A percentile compares a stretch with the other conserved stretches of the same genome.
These are phyloP conservation scores for Leptopilina syphax DNA, from an alignment of 2,888 invertebrate genomes.

Conservation along the genomic window DNA sequence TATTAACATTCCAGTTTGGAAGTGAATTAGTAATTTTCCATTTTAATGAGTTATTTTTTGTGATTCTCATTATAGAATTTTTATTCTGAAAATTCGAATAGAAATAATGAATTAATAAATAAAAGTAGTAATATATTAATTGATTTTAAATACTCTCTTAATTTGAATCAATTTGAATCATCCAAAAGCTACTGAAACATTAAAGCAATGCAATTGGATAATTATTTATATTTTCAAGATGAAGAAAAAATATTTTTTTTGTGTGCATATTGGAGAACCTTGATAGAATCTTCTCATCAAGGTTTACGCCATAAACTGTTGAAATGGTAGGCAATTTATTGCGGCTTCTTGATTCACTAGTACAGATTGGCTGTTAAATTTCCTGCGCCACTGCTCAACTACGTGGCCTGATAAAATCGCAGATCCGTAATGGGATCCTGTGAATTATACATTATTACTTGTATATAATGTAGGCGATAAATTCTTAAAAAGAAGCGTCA, in stretches of 20 bases:
- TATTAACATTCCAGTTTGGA: background rate
- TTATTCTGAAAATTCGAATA: background rate
- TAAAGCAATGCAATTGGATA: too few relatives aligned
- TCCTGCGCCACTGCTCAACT: slow-evolving; percentile 54
- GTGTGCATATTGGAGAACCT: slow-evolving; percentile 23
- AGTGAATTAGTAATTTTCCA: background rate
- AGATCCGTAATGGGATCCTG: slow-evolving; percentile 65
- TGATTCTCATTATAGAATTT: background rate
- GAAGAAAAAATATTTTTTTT: too few relatives aligned
- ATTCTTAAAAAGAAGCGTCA: background rate
- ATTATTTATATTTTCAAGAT: background rate
- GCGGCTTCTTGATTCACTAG: slow-evolving; percentile 50
- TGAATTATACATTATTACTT: slow-evolving; percentile 63
- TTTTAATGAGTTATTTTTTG: background rate
- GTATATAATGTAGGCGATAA: slow-evolving; percentile 17
- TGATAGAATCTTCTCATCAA: slow-evolving; percentile 40
- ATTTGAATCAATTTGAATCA: too few relatives aligned
- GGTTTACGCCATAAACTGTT: slow-evolving; percentile 5
- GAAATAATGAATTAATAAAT: too few relatives aligned
- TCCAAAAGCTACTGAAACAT: too few relatives aligned
- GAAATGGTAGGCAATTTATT: slow-evolving; percentile 23
- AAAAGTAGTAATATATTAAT: too few relatives aligned
- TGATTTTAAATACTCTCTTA: too few relatives aligned
- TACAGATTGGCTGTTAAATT: slow-evolving; percentile 63
- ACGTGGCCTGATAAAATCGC: slow-evolving; percentile 62